These are phyloP conservation scores for Lottia gigantea DNA, from an alignment of 2,888 invertebrate genomes.

Conservation along the genomic window DNA sequence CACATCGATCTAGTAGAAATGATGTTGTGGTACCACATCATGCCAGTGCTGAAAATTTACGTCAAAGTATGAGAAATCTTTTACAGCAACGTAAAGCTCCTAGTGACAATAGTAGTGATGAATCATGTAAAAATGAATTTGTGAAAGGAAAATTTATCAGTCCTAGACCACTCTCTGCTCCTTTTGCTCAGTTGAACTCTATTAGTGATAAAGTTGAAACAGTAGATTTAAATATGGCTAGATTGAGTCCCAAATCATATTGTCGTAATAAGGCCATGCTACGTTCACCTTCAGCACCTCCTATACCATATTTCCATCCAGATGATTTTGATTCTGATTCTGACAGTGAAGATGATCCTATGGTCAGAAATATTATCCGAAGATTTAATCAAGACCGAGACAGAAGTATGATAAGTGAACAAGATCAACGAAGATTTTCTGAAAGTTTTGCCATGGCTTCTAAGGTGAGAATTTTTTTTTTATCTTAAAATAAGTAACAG, in stretches of 20 bases:
- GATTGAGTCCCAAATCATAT: constrained; percentile 56
- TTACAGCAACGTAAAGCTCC: constrained; percentile 35
- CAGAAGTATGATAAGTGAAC: constrained; percentile 28
- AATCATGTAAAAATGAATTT: constrained; percentile 2
- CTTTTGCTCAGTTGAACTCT: constrained; percentile 26
- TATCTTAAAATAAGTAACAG: too few species aligned
- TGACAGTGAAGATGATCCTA: constrained; percentile 38
- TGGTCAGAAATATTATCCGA: constrained; percentile 31
- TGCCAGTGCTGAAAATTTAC: constrained; percentile 57
- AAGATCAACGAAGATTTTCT: constrained; percentile 42
- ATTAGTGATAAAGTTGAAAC: constrained; percentile 33
- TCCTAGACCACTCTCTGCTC: constrained; percentile 50
- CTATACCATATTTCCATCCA: constrained; percentile 47
- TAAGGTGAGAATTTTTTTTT: constrained; percentile 33
- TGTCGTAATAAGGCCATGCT: constrained; percentile 33
- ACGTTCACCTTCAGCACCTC: constrained; percentile 58
- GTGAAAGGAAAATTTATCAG: background rate
- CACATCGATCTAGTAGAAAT: constrained; percentile 25
- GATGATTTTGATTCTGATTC: constrained; percentile 47
- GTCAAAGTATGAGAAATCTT: constrained; percentile 63
- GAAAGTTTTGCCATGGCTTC: constrained; percentile 38
- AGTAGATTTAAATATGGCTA: constrained; percentile 45
- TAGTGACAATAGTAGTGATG: constrained; percentile 1
- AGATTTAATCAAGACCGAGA: constrained; percentile 40
- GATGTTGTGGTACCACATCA: constrained; percentile 57